Evolutionary conservation across 2,797 vertebrate species (phyloP).

Genomic region (Graptemys geographica): DNA sequence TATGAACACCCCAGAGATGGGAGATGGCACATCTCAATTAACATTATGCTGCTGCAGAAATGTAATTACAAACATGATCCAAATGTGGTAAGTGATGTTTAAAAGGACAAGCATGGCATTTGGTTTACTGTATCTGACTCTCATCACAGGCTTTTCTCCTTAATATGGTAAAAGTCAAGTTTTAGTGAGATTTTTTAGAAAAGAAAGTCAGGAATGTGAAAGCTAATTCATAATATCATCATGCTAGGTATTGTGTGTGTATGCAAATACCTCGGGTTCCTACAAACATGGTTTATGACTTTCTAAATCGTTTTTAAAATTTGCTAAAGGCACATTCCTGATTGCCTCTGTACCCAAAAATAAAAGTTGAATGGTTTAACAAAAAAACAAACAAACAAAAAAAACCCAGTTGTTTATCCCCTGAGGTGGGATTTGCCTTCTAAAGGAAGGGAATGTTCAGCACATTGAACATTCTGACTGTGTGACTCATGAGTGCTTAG

Average conservation of each 20-base stretch:
- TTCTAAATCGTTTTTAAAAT: not conserved
- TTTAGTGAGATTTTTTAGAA: not conserved
- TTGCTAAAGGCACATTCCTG: not conserved
- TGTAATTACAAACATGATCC: not conserved
- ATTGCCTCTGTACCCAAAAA: not conserved
- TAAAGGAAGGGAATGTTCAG: not conserved
- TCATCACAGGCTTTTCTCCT: not conserved
- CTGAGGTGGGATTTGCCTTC: not conserved
- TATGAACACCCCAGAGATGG: not conserved
- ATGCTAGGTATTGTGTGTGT: not conserved
- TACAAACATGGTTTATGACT: not conserved
- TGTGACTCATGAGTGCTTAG: not conserved
- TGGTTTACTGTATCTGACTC: not conserved
- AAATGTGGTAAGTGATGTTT: not conserved
- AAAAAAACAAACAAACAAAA: too few species aligned
- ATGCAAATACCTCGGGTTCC: not conserved
- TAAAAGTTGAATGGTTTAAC: not conserved
- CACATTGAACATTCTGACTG: not conserved
- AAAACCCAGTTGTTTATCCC: not conserved
- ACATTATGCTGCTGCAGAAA: not conserved
- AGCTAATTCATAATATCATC: not conserved
- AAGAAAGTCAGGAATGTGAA: not conserved
- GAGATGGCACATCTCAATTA: not conserved
- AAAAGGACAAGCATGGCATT: not conserved
- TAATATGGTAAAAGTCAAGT: not conserved